Base-by-base conservation (phyloP, 2,888 invertebrate species). In the Megastigmus dorsalis region DNA sequence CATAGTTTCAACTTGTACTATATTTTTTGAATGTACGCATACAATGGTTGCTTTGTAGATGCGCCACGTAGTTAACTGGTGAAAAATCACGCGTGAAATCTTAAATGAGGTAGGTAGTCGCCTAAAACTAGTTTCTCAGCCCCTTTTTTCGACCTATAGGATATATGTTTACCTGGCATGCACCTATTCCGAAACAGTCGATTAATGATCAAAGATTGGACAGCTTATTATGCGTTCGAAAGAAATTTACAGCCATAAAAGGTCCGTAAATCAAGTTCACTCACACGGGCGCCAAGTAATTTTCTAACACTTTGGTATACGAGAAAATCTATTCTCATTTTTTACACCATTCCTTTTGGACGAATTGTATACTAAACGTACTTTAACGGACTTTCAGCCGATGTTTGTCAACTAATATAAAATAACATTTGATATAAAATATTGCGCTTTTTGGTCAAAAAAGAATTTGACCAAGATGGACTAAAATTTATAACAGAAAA, bases 191-290 rank as follows among this genome's bases (percentile, higher is more conserved):
- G 50, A 68, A 63, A 68, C 41, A 63, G 62, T 63, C 68, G 28
- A 74, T 74, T 63, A 62, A 74, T 74, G 68, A 68, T 33, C 68
- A n/a, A 63, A 74, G 62, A 45, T 63, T 62, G 50, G 55, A 30
- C 54, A 18, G 30, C 7, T n/a, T 18, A 55, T 50, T 68, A 68
- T 38, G 68, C 15, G n/a, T 15, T 1, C n/a, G n/a, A 52, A n/a
- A 48, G 55, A 63, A 38, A 55, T 68, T 63, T 68, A 68, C 74
- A 62, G 26, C 55, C 55, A 15, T 18, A 23, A 15, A 30, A 26
- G 43, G 13, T 55, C 15, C 10, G 62, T 73, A 73, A 54, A 73
- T 73, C 60, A 73, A 18, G 55, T 23, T 18, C 15, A n/a, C 28
- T 26, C 13, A 7, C 20, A 0, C 6, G 5, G 48, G 23, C 20